These are phyloP conservation scores for Andrena haemorrhoa DNA, from an alignment of 2,888 invertebrate genomes.

Conservation along the genomic window DNA sequence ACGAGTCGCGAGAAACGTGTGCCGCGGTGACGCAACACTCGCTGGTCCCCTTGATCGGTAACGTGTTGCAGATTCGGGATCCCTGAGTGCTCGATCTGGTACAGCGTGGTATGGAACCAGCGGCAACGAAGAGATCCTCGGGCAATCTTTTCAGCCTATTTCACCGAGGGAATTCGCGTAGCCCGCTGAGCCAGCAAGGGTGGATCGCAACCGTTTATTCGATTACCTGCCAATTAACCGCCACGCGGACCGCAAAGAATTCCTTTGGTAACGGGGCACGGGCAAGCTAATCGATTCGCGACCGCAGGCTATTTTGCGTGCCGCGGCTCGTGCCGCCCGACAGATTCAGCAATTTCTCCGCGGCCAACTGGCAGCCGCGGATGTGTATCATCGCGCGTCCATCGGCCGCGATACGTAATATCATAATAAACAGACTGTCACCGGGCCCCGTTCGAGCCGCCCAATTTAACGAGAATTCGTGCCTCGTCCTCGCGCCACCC, in stretches of 20 bases:
- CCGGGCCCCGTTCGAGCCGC: neutral
- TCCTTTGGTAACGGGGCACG: constrained; percentile 51
- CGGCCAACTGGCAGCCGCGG: constrained; percentile 38
- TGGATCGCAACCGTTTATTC: constrained; percentile 45
- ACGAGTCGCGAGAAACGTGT: constrained; percentile 67
- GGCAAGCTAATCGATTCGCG: constrained; percentile 58
- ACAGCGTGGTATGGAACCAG: neutral
- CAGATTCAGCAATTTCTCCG: constrained; percentile 59
- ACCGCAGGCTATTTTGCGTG: constrained; percentile 62
- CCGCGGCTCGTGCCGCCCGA: constrained; percentile 32
- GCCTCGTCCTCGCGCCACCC: neutral
- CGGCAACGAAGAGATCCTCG: constrained; percentile 2
- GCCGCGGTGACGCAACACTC: constrained; percentile 42
- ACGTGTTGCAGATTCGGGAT: neutral
- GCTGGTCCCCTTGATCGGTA: constrained; percentile 11
- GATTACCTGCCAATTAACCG: constrained; percentile 62
- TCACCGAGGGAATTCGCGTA: neutral
- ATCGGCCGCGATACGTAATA: constrained; percentile 32
- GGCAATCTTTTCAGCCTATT: neutral
- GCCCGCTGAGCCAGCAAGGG: constrained; percentile 8
- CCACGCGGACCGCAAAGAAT: constrained; percentile 55
- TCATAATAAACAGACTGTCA: constrained; percentile 26
- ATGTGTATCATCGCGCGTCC: constrained; percentile 37
- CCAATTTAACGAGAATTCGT: constrained; percentile 26
- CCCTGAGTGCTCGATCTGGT: neutral